A percentile compares a stretch with the other conserved stretches of the same genome.
These are phyloP conservation scores for Nautilus pompilius DNA, from an alignment of 1,140 invertebrate species.

Conservation along the genomic window DNA sequence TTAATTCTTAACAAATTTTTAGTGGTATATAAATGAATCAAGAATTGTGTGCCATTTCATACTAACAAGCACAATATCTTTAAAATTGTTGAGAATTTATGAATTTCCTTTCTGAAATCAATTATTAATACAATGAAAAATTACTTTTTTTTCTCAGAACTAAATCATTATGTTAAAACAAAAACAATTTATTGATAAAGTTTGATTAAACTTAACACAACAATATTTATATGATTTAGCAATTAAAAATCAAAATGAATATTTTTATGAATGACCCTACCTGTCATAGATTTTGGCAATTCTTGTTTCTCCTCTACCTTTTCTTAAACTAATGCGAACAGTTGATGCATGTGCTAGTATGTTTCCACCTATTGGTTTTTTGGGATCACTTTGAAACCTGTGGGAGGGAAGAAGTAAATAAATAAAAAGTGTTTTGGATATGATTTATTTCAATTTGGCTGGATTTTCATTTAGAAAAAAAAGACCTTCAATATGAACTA, in stretches of 20 bases:
- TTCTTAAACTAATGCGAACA: slow-evolving; percentile 69
- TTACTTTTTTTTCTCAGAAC: no score
- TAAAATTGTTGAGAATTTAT: no score
- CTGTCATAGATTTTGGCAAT: slow-evolving; percentile 80
- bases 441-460: background rate
- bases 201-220: no score
- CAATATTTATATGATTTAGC: background rate
- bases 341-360: slow-evolving; percentile 80
- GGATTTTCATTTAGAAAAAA: background rate
- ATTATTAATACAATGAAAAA: no score
- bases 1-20: no score
- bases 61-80: no score
- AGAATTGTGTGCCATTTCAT: no score
- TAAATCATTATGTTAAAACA: no score
- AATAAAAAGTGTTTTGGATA: background rate
- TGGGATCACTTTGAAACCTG: slow-evolving; percentile 70
- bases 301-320: slow-evolving; percentile 71
- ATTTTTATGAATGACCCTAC: slow-evolving; percentile 32
- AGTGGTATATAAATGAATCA: no score
- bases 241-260: background rate
- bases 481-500: no score
- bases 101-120: no score
- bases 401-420: slow-evolving; percentile 1
- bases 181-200: no score
- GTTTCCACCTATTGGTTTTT: slow-evolving; percentile 80